Percentiles rank a stretch among this genome's conserved stretches.
Evolutionary conservation across 2,113 vertebrate species (phyloP).

Genomic region (Hemiprocne comata): DNA sequence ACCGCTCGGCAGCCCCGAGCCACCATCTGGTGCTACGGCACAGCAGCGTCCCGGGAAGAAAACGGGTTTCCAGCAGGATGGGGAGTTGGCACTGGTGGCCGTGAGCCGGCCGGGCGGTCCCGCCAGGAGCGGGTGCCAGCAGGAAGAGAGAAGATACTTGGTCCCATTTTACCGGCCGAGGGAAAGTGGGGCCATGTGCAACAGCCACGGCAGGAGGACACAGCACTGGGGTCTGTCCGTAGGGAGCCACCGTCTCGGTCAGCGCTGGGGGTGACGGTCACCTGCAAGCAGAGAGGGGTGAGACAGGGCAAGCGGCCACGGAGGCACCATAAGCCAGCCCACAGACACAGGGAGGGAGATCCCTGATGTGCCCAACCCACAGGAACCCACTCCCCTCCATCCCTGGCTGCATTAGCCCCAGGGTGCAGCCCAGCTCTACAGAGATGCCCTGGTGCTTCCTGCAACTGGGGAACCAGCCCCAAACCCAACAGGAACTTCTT

Average conservation of each 20-base stretch:
- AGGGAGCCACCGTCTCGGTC: neutral
- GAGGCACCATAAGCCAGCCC: rapidly evolving
- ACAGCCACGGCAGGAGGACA: rapidly evolving
- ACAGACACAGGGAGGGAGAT: neutral
- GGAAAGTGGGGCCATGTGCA: neutral
- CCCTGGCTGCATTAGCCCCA: rapidly evolving
- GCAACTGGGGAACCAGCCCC: neutral
- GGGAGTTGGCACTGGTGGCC: slow-evolving; percentile 18
- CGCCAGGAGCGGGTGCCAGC: neutral
- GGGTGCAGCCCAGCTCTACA: neutral
- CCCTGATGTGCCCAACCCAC: neutral
- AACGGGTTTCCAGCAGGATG: neutral
- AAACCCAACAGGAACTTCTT: neutral
- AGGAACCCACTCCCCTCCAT: neutral
- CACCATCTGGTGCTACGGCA: neutral
- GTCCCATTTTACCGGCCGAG: neutral
- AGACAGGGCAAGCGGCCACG: rapidly evolving
- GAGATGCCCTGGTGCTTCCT: neutral
- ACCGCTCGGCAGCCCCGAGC: neutral
- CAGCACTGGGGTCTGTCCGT: rapidly evolving
- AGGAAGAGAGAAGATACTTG: slow-evolving; percentile 24
- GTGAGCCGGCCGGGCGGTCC: neutral
- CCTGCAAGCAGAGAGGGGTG: neutral
- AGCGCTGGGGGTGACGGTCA: neutral
- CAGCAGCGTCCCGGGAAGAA: neutral